phyloP scores from a whole-genome alignment of 2,797 vertebrate genomes.

The Alosa sapidissima region DNA sequence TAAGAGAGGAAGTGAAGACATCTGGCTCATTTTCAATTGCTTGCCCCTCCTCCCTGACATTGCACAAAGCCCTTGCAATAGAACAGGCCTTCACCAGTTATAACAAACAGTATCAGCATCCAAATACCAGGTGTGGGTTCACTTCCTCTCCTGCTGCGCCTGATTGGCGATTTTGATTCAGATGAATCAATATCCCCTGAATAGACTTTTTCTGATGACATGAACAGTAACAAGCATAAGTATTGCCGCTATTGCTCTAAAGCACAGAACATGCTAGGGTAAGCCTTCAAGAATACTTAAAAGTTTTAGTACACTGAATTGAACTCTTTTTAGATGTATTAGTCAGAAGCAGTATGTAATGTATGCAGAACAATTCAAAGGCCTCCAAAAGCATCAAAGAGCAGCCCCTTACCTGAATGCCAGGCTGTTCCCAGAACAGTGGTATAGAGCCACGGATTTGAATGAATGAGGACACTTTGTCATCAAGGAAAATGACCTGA shows the following conservation, averaged over 20 bases:
- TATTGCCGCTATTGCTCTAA: background rate
- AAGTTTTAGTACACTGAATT: background rate
- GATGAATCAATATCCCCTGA: slow-evolving; percentile 76
- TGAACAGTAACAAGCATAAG: slow-evolving; percentile 45
- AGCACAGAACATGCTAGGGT: background rate
- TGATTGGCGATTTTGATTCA: slow-evolving; percentile 70
- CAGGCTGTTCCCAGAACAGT: slow-evolving; percentile 98
- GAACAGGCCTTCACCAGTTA: slow-evolving; percentile 65
- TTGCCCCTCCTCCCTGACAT: slow-evolving; percentile 54
- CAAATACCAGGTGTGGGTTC: slow-evolving; percentile 72
- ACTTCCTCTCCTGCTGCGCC: slow-evolving; percentile 66
- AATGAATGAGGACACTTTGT: slow-evolving; percentile 93
- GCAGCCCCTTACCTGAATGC: slow-evolving; percentile 83
- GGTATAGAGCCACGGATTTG: slow-evolving; percentile 97
- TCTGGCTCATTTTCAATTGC: background rate
- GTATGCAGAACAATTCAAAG: background rate
- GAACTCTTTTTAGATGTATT: background rate
- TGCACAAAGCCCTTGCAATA: slow-evolving; percentile 63
- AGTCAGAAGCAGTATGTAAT: background rate
- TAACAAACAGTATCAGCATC: slow-evolving; percentile 36
- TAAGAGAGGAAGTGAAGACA: background rate
- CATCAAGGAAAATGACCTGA: slow-evolving; percentile 94
- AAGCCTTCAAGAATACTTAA: background rate
- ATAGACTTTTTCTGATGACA: slow-evolving; percentile 77
- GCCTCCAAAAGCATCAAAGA: background rate